Conservation (phyloP, 2,113 vertebrate species). For the Miniopterus natalensis region DNA sequence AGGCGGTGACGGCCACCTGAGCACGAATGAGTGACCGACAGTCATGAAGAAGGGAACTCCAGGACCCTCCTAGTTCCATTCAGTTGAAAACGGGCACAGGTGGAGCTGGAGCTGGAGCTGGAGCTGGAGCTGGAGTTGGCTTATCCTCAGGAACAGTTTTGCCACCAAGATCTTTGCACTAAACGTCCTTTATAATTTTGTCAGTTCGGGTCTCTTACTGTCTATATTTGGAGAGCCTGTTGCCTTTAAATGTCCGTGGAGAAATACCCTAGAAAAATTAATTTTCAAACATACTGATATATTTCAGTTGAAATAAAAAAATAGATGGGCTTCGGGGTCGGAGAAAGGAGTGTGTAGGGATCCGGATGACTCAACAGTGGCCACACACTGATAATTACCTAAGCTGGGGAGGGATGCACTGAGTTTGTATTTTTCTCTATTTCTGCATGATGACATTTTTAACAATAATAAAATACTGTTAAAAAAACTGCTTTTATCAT, state of each 20-base stretch:
- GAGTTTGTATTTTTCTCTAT: neutral
- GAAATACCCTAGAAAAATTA: neutral
- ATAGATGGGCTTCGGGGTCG: neutral
- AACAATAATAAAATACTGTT: neutral
- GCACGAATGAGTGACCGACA: neutral
- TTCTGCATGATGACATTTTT: slow-evolving; percentile 20
- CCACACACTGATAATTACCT: neutral
- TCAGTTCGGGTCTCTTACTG: neutral
- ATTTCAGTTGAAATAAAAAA: neutral
- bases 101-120: neutral
- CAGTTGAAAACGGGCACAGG: neutral
- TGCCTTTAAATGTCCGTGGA: neutral
- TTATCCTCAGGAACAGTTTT: neutral
- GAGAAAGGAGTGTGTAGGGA: neutral
- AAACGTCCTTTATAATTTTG: neutral
- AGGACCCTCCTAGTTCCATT: neutral
- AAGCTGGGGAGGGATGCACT: neutral
- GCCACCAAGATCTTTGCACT: neutral
- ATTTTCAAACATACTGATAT: neutral
- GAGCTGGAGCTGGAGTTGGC: too few relatives aligned
- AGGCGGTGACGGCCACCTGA: neutral
- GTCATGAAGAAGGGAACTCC: neutral
- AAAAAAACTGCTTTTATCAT: neutral
- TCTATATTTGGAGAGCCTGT: neutral
- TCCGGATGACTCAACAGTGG: neutral